Evolutionary conservation across 2,888 invertebrate species (phyloP).

Genomic region (Seladonia tumulorum): DNA sequence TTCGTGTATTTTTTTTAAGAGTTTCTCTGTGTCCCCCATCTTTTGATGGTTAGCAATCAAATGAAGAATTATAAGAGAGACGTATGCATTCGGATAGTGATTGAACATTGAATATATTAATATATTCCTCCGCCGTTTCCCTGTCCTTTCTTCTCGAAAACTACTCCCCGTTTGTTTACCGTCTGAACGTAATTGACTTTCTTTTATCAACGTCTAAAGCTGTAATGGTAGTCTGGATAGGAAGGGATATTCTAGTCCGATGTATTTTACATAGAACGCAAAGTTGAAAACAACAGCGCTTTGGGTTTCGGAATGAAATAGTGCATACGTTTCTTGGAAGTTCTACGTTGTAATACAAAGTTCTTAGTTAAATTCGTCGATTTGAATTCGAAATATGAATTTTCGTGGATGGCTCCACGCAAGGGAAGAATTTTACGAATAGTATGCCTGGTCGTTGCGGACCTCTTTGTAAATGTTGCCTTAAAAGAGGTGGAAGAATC

Average conservation of each 20-base stretch:
- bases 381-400: slow-evolving; percentile 10
- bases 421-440: slow-evolving; percentile 22
- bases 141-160: slow-evolving; percentile 21
- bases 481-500: slow-evolving; percentile 29
- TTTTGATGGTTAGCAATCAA: slow-evolving; percentile 14
- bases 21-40: neutral
- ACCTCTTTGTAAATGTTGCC: slow-evolving; percentile 28
- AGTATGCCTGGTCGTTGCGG: slow-evolving; percentile 11
- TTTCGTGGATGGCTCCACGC: neutral
- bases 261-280: neutral
- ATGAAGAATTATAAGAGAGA: slow-evolving; percentile 60
- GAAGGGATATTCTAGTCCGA: slow-evolving; percentile 44
- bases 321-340: slow-evolving; percentile 69
- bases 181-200: slow-evolving; percentile 23
- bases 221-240: neutral
- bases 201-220: neutral
- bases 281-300: neutral
- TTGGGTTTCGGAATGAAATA: neutral
- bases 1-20: slow-evolving; percentile 26
- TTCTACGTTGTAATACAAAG: slow-evolving; percentile 30
- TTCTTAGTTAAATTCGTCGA: slow-evolving; percentile 32
- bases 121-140: slow-evolving; percentile 28
- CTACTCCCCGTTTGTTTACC: slow-evolving; percentile 37
- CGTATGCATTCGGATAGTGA: slow-evolving; percentile 62
- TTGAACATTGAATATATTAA: slow-evolving; percentile 28